These are phyloP conservation scores for Apus apus DNA, from an alignment of 2,113 vertebrate species.

Conservation along the genomic window DNA sequence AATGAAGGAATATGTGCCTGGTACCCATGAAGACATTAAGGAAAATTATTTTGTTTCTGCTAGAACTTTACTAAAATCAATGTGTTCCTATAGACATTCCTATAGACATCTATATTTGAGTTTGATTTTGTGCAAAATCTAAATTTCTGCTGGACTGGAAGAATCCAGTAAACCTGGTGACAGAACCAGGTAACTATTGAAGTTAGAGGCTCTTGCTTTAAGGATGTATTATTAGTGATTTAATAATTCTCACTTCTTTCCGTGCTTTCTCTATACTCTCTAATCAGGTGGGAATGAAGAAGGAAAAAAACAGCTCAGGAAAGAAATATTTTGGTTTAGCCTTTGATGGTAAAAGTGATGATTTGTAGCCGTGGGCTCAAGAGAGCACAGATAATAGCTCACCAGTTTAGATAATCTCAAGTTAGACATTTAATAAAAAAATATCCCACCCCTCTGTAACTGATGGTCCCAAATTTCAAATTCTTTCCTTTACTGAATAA, in stretches of 20 bases:
- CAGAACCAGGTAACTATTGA: background rate
- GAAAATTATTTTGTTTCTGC: accelerated
- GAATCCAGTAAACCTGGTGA: background rate
- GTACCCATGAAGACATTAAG: accelerated
- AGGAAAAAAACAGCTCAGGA: background rate
- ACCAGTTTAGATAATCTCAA: conserved; percentile 2
- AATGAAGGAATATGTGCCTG: background rate
- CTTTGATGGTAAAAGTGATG: background rate
- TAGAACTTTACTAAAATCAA: background rate
- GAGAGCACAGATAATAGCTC: background rate
- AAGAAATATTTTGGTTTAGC: background rate
- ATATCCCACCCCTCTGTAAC: background rate
- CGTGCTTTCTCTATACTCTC: background rate
- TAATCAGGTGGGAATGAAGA: background rate
- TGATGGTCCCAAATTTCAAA: background rate
- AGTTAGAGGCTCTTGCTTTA: background rate
- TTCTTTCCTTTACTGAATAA: background rate
- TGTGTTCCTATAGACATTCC: background rate
- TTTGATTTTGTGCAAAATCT: background rate
- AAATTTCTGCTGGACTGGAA: background rate
- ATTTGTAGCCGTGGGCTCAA: background rate
- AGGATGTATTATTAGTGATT: background rate
- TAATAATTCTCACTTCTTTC: background rate
- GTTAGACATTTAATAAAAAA: background rate
- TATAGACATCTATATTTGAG: background rate